Evolutionary conservation across 2,797 vertebrate species (phyloP).

Genomic region (Sitta carolinensis): DNA sequence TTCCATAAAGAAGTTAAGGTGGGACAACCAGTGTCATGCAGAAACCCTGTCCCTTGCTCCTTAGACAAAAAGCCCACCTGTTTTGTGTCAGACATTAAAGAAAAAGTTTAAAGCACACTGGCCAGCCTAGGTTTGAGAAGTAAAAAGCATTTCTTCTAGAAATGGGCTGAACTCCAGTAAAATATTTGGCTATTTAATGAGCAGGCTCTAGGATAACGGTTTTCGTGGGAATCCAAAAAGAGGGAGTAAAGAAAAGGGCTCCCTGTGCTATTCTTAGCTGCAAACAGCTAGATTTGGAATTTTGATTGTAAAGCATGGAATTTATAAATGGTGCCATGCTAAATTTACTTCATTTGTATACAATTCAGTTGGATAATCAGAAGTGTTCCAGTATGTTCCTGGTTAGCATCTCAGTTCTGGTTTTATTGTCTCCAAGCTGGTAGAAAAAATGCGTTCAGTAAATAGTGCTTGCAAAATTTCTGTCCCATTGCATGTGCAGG

Average conservation of each 20-base stretch:
- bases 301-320: conserved; percentile 65
- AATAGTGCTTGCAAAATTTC: conserved; percentile 37
- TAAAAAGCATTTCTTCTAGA: conserved; percentile 55
- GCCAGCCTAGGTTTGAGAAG: conserved; percentile 20
- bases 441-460: conserved; percentile 29
- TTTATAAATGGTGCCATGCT: conserved; percentile 65
- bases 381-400: background rate
- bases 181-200: conserved; percentile 66
- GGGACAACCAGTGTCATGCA: background rate
- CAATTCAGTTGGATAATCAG: conserved; percentile 25
- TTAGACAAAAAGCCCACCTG: conserved; percentile 44
- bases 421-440: conserved; percentile 53
- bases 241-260: conserved; percentile 56
- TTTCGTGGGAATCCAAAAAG: conserved; percentile 73
- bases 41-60: background rate
- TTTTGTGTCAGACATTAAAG: background rate
- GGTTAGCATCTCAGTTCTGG: conserved; percentile 33
- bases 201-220: conserved; percentile 46
- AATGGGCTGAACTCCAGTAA: conserved; percentile 64
- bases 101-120: background rate
- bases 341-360: conserved; percentile 63
- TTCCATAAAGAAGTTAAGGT: background rate
- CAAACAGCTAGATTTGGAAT: conserved; percentile 63
- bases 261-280: conserved; percentile 71
- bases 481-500: background rate